A percentile compares a stretch with the other conserved stretches of the same genome.
phyloP scores from a whole-genome alignment of 2,888 invertebrate genomes.

The Asteroscopus sphinx region DNA sequence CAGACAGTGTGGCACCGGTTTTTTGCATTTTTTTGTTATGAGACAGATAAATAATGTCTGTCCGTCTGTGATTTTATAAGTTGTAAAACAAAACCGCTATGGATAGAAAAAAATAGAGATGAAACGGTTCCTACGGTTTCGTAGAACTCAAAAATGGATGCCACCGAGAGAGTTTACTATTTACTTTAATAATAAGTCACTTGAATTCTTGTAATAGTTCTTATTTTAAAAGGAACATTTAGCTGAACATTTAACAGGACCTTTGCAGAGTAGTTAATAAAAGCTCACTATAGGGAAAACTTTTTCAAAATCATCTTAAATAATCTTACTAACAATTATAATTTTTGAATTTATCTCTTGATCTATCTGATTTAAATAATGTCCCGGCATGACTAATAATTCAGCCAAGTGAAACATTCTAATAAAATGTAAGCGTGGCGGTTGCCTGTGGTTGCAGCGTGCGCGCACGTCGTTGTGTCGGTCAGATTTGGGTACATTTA shows the following conservation, averaged over 20 bases:
- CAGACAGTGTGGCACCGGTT: constrained; percentile 84
- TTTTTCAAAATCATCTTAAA: too few species aligned
- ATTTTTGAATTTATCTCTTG: too few species aligned
- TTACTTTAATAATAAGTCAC: too few species aligned
- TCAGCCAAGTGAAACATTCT: constrained; percentile 44
- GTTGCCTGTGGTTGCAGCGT: constrained; percentile 20
- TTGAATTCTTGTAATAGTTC: too few species aligned
- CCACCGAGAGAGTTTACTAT: too few species aligned
- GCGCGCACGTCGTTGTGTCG: constrained; percentile 59
- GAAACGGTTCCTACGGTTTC: constrained; percentile 18
- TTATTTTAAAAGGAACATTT: too few species aligned
- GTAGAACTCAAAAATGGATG: too few species aligned
- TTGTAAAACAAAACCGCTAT: constrained; percentile 47
- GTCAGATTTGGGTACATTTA: constrained; percentile 78
- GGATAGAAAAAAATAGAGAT: constrained; percentile 28
- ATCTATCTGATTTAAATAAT: background rate
- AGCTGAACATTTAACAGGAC: too few species aligned
- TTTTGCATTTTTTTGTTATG: constrained; percentile 65
- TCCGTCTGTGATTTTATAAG: constrained; percentile 28
- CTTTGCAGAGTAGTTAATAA: too few species aligned
- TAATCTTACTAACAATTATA: too few species aligned
- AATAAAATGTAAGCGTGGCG: constrained; percentile 51
- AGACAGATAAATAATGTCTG: constrained; percentile 38
- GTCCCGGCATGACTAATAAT: constrained; percentile 19
- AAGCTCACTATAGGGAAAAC: too few species aligned